Base-by-base conservation (phyloP, 1,140 invertebrate genomes). In the Cylas formicarius region DNA sequence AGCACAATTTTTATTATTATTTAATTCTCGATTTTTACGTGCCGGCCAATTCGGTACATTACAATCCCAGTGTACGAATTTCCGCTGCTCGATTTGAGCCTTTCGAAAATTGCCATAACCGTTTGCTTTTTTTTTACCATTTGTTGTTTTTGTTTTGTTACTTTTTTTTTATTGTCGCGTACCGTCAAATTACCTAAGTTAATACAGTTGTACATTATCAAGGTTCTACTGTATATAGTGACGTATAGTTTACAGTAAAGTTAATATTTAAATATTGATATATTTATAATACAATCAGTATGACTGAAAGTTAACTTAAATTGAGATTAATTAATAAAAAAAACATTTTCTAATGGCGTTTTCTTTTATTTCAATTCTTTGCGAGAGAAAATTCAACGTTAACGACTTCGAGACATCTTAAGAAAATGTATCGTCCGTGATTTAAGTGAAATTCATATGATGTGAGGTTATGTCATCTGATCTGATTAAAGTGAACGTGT, bases 281-380 rank as follows among this genome's bases (percentile, higher is more conserved):
- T 60, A 61, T 61, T 61, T 61, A 60, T 61, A 60, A 59, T 56
- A 57, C 57, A 60, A 60, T 60, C 56, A 62, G 60, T 57, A 42
- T 62, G 58, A 62, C 56, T 62, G 60, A 61, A 57, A 47, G 48
- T 57, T 57, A 54, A 56, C 55, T 50, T 61, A 58, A 49, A 59
- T 44, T 51, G 51, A 52, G 47, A 55, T 51, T 58, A 56, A 53
- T 50, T 47, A 58, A 55, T 48, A 52, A 53, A n/a, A n/a, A 48
- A 49, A 49, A 56, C 48, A 51, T 61, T 61, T 61, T 60, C 44
- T 61, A 61, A 59, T 48, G 51, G 22, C 27, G 10, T 3, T 17
- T 31, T 32, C 31, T 43, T 40, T 41, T 41, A 29, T 46, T 46
- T 46, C n/a, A 28, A 10, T 11, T 11, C 38, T n/a, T n/a, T n/a